Conservation (phyloP, 2,113 vertebrate species). For the Sprattus sprattus region DNA sequence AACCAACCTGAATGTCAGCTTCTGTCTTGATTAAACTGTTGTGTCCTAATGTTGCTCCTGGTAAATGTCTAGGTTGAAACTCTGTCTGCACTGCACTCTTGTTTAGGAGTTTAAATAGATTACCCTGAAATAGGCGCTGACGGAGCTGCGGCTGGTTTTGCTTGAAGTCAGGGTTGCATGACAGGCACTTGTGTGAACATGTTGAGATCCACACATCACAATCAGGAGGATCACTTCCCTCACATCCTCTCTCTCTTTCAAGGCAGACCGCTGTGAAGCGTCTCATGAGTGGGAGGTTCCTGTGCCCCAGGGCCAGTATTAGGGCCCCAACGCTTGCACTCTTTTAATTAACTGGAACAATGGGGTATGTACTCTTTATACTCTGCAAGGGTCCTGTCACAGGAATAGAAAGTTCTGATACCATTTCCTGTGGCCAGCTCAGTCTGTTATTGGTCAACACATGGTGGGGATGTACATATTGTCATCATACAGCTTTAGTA, state of each 20-base stretch:
- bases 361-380: background rate
- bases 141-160: background rate
- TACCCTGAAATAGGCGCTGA: constrained; percentile 42
- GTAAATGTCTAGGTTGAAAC: background rate
- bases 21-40: background rate
- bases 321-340: background rate
- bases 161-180: constrained; percentile 31
- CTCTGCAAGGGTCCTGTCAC: background rate
- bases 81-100: background rate
- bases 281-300: background rate
- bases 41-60: background rate
- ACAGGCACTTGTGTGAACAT: constrained; percentile 43
- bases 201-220: background rate
- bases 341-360: background rate
- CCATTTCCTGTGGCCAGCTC: background rate
- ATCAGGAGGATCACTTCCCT: background rate
- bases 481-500: background rate
- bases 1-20: background rate
- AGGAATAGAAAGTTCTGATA: background rate
- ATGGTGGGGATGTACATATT: background rate
- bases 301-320: background rate
- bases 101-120: background rate
- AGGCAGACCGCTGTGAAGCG: background rate
- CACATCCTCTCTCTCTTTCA: background rate
- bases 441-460: background rate